Evolutionary conservation across 2,888 invertebrate genomes (phyloP), one percentile per base, ranked within the genome.

Genomic region (Itoplectis maculator): DNA sequence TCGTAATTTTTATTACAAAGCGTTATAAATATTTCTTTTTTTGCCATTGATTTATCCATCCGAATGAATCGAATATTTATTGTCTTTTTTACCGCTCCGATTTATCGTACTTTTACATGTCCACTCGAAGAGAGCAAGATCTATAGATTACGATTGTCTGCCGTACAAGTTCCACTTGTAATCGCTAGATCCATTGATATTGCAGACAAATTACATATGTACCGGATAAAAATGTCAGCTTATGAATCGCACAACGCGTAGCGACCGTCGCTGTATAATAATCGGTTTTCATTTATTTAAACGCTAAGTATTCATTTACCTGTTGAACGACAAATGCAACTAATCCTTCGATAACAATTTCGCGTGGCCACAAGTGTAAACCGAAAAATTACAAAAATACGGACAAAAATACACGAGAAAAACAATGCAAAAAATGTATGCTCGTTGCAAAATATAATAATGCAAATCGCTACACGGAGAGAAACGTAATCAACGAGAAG

Each of bases 151-250:
- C 23, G 45, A 66, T 47, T 29, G 15, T n/a, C 20, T 35, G 47
- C 45, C 15, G 66, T 29, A 47, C 29, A 49, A 47, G 49, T 47
- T 66, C 47, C 47, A 66, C 15, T 47, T n/a, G 23, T 8, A 37
- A 69, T 54, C 68, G 9, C 18, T 8, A 69, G 51, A 40, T 40
- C 18, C 20, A 40, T 40, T 35, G 37, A 40, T 4, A 66, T 66
- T 66, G 29, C 23, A 15, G n/a, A 35, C 6, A 18, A 68, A 35
- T 68, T 49, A 23, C 54, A 54, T 29, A 13, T 9, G 23, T 13
- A 18, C 13, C 7, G 4, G 20, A 54, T 54, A 20, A 15, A 13
- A 54, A 20, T 54, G 1, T 23, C 23, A 54, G 4, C 23, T 6
- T 3, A 11, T 20, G 29, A 29, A 29, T 3, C 29, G 29, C 5